phyloP scores from a whole-genome alignment of 2,888 invertebrate genomes.

The Acholoe squamosa region DNA sequence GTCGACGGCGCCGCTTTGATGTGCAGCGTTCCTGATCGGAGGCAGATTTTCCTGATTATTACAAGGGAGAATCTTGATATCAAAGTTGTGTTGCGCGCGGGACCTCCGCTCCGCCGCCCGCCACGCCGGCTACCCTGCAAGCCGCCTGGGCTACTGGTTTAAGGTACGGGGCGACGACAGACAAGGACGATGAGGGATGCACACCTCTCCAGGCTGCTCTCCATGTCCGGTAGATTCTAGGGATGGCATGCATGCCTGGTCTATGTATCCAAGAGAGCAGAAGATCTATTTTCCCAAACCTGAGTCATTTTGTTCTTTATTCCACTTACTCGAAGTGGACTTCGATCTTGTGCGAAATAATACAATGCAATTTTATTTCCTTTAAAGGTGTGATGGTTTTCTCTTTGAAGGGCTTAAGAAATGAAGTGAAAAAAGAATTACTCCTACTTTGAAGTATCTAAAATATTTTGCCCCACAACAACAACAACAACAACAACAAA shows the following conservation, averaged over 20 bases:
- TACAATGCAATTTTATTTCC: no score
- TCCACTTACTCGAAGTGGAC: no score
- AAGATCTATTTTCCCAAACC: no score
- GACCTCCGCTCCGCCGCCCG: conserved; percentile 8
- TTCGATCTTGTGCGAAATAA: no score
- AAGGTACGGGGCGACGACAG: conserved; percentile 48
- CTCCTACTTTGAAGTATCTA: no score
- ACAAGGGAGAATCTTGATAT: conserved; percentile 52
- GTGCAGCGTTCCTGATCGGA: neutral
- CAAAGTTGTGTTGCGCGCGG: conserved; percentile 37
- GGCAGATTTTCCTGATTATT: conserved; percentile 61
- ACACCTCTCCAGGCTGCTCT: neutral
- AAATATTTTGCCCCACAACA: no score
- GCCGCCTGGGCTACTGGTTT: conserved; percentile 6
- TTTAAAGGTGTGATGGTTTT: no score
- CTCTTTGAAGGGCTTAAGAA: no score
- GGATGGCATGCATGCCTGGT: neutral
- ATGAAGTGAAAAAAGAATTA: no score
- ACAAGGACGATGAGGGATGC: neutral
- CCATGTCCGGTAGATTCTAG: neutral
- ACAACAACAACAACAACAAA: no score
- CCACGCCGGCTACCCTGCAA: neutral
- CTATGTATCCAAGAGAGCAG: no score
- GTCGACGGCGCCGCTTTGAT: conserved; percentile 34
- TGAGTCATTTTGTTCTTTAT: no score